Percentiles rank a stretch among this genome's conserved stretches.
Conservation (phyloP, 2,113 vertebrate species). For the Platysternon megacephalum region DNA sequence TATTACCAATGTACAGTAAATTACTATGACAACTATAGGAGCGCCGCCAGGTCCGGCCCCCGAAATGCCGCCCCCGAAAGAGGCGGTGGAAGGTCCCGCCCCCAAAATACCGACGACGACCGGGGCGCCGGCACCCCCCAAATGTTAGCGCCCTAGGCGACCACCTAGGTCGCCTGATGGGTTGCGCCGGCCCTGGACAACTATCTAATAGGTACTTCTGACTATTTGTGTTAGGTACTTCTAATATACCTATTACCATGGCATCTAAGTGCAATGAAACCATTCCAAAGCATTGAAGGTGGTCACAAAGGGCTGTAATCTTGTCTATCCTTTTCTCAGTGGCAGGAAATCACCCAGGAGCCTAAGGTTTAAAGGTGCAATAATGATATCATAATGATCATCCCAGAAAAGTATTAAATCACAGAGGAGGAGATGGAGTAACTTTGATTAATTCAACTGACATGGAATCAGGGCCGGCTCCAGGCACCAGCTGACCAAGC, state of each 20-base stretch:
- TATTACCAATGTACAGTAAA: neutral
- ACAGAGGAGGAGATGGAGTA: accelerated
- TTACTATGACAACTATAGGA: neutral
- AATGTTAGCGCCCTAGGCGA: too few species aligned
- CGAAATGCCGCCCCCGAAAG: too few species aligned
- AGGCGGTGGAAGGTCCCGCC: too few species aligned
- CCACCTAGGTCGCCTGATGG: too few species aligned
- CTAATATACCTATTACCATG: neutral
- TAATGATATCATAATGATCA: neutral
- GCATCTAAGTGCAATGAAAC: accelerated
- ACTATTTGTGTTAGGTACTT: neutral
- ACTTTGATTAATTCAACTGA: accelerated
- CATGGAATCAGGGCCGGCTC: too few species aligned
- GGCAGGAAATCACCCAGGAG: accelerated
- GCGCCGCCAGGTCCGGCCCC: too few species aligned
- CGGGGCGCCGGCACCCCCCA: too few species aligned
- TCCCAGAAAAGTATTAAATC: neutral
- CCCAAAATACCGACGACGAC: too few species aligned
- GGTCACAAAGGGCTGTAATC: neutral
- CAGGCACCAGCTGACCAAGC: too few species aligned
- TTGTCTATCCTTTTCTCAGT: accelerated
- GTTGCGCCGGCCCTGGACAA: too few species aligned
- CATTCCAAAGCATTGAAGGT: neutral
- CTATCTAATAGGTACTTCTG: neutral
- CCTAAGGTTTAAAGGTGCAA: neutral